These are phyloP conservation scores for Octonoba sinensis DNA, from an alignment of 2,888 invertebrate species.

Conservation along the genomic window DNA sequence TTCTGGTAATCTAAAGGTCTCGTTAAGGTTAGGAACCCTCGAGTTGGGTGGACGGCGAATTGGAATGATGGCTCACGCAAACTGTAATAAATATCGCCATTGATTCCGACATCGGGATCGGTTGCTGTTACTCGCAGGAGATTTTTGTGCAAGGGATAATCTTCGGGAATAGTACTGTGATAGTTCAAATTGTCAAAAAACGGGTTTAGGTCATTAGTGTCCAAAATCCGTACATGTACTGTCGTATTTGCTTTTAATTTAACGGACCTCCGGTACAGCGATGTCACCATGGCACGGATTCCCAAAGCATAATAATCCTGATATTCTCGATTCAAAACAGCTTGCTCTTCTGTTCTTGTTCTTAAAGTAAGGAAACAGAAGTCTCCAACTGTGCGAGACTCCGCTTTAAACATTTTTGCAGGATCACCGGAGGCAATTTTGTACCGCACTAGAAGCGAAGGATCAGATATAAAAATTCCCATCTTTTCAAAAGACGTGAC, in stretches of 20 bases:
- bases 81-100: constrained; percentile 97
- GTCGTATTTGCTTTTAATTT: constrained; percentile 79
- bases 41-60: constrained; percentile 93
- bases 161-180: constrained; percentile 86
- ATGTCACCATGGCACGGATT: constrained; percentile 78
- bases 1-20: constrained; percentile 75
- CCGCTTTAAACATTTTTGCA: constrained; percentile 92
- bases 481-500: constrained; percentile 81
- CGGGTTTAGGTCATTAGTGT: constrained; percentile 93
- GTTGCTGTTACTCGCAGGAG: constrained; percentile 81
- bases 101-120: constrained; percentile 95
- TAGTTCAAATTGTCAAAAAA: constrained; percentile 90
- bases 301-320: constrained; percentile 85
- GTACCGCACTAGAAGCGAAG: constrained; percentile 78
- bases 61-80: constrained; percentile 74
- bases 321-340: constrained; percentile 93
- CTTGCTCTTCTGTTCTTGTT: constrained; percentile 87
- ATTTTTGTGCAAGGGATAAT: constrained; percentile 86
- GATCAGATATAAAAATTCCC: constrained; percentile 79
- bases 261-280: constrained; percentile 73
- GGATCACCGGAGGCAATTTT: constrained; percentile 89
- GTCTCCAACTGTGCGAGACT: constrained; percentile 87
- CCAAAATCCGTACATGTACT: constrained; percentile 81
- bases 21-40: constrained; percentile 87
- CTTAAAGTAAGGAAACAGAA: constrained; percentile 93